Percentiles rank a stretch among this genome's conserved stretches.
These are phyloP conservation scores for Amphiprion percula DNA, from an alignment of 2,113 vertebrate species.

Conservation along the genomic window DNA sequence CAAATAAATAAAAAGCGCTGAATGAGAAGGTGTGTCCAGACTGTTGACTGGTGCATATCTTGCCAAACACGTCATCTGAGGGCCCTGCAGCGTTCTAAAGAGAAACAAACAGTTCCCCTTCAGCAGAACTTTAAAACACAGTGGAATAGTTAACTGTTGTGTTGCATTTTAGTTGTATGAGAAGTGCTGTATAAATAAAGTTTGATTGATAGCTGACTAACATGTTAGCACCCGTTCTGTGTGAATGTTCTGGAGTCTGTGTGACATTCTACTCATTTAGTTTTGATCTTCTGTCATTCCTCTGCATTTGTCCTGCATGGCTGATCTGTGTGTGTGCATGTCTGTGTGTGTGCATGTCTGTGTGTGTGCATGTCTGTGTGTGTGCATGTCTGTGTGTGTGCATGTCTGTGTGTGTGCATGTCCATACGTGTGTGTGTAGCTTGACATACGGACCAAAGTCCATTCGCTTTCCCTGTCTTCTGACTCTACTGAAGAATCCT, in stretches of 20 bases:
- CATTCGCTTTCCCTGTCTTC: slow-evolving; percentile 92
- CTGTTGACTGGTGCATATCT: too few relatives aligned
- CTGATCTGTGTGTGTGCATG: not conserved
- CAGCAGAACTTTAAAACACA: too few relatives aligned
- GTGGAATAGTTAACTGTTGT: too few relatives aligned
- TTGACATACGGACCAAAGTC: slow-evolving; percentile 88
- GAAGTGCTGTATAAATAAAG: too few relatives aligned
- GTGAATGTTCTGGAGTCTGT: not conserved
- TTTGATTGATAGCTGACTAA: too few relatives aligned
- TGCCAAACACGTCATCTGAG: too few relatives aligned
- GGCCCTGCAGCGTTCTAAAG: too few relatives aligned
- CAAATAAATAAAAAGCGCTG: too few relatives aligned
- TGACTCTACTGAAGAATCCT: slow-evolving; percentile 90
- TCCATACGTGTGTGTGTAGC: slow-evolving; percentile 57
- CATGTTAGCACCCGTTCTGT: too few relatives aligned
- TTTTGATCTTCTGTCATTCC: slow-evolving; percentile 36
- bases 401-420: slow-evolving; percentile 6
- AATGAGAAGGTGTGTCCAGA: too few relatives aligned
- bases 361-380: slow-evolving; percentile 10
- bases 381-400: slow-evolving; percentile 7
- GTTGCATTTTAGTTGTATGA: too few relatives aligned
- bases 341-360: slow-evolving; percentile 6
- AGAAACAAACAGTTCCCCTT: too few relatives aligned
- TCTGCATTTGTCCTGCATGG: slow-evolving; percentile 58
- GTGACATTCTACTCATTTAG: not conserved